These are phyloP conservation scores for Apamea sordens DNA, from an alignment of 2,888 invertebrate genomes.

Conservation along the genomic window DNA sequence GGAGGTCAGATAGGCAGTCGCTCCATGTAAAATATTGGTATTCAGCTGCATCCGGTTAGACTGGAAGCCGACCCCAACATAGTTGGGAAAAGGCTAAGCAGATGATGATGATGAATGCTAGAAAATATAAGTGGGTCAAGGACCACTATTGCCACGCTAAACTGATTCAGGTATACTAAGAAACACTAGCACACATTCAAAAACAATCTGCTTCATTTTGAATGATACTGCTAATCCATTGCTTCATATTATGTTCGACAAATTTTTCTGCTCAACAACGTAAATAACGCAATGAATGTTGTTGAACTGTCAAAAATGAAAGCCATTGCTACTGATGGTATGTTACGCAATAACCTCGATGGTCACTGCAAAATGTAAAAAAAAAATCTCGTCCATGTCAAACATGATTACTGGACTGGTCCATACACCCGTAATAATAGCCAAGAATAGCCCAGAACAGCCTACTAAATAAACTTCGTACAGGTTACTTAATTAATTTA, in stretches of 20 bases:
- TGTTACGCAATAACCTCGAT: no score
- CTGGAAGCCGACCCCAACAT: no score
- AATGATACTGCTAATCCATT: not conserved
- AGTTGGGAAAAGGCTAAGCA: no score
- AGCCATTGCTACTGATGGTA: no score
- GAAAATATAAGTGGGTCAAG: not conserved
- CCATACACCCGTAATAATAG: slow-evolving; percentile 4
- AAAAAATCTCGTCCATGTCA: not conserved
- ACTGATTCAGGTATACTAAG: not conserved
- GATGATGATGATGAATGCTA: no score
- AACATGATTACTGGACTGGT: not conserved
- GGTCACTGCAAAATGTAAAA: not conserved
- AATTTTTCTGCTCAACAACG: no score
- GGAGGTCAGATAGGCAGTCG: no score
- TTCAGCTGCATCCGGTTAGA: no score
- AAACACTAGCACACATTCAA: not conserved
- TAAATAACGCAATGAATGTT: no score
- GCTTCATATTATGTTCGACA: no score
- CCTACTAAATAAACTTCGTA: slow-evolving; percentile 45
- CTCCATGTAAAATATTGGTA: no score
- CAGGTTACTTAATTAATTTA: slow-evolving; percentile 80
- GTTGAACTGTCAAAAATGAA: no score
- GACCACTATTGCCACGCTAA: not conserved
- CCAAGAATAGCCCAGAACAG: slow-evolving; percentile 16
- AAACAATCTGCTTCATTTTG: not conserved